Evolutionary conservation across 2,797 vertebrate species (phyloP), one percentile per base, ranked within the genome.

Genomic region (Arvicola amphibius): DNA sequence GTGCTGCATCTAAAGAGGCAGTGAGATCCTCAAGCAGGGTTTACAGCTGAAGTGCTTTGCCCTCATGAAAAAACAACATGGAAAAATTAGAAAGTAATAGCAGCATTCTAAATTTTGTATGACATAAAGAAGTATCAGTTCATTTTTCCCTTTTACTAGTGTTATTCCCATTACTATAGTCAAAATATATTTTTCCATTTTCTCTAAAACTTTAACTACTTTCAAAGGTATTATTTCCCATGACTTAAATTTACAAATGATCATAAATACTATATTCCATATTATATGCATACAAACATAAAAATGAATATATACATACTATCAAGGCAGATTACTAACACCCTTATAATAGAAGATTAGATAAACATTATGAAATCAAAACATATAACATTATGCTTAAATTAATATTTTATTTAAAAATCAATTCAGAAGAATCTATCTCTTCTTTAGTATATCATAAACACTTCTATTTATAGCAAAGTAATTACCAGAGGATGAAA

Each of bases 341-440:
- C 21, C n/a, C 19, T 92, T 51, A 51, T 25, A 88, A 94, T 34
- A 83, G 34, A 94, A 21, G 9, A 88, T 89, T 92, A 91, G 37
- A 43, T 69, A 74, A 90, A 92, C 37, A 87, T 51, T 92, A 94
- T 80, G 69, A 23, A 37, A 77, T 87, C 3, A 46, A 91, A 92
- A 91, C 34, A 56, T 1, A 34, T 48, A 94, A 0, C 85, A 78
- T 53, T 0, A 34, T 71, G 21, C 16, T 81, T 34, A 97, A 95
- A 92, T 43, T 1, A 84, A 27, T 84, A 59, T 93, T 84, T 95
- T 51, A 88, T 80, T 46, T 69, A 25, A 34, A 27, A 94, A 94
- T 65, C 40, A 17, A 84, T 71, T 95, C 29, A 80, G 76, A 80
- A 67, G 48, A 69, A 3, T 53, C 17, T 85, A 61, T 8, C 21